These are phyloP conservation scores for Notamacropus eugenii DNA, from an alignment of 2,797 vertebrate genomes.

Conservation along the genomic window DNA sequence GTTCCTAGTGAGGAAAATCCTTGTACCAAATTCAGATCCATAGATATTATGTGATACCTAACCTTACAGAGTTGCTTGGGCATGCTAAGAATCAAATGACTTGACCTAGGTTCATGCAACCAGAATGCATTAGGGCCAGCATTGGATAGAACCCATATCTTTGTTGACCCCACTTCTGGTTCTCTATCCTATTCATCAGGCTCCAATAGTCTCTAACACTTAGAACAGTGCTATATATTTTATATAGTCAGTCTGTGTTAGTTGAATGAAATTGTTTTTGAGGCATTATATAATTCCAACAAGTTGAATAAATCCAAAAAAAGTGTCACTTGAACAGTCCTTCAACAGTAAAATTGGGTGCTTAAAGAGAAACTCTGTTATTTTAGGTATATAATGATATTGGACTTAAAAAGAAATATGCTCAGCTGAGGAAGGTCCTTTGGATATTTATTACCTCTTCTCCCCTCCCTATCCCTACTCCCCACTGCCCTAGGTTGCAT, in stretches of 20 bases:
- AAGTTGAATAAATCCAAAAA: neutral
- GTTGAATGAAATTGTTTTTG: neutral
- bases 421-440: neutral
- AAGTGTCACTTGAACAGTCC: neutral
- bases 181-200: neutral
- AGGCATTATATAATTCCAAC: neutral
- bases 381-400: constrained; percentile 21
- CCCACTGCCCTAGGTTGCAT: constrained; percentile 1
- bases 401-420: neutral
- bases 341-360: neutral
- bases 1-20: neutral
- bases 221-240: neutral
- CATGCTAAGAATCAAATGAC: neutral
- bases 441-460: neutral
- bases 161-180: neutral
- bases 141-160: neutral
- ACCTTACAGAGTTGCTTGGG: neutral
- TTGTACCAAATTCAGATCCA: neutral
- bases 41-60: neutral
- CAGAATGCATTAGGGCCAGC: neutral
- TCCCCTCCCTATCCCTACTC: neutral
- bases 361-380: neutral
- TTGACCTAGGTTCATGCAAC: neutral
- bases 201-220: neutral
- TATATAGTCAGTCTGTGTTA: neutral